Base-by-base conservation (phyloP, 2,888 invertebrate species). In the Palloptera scutellata region DNA sequence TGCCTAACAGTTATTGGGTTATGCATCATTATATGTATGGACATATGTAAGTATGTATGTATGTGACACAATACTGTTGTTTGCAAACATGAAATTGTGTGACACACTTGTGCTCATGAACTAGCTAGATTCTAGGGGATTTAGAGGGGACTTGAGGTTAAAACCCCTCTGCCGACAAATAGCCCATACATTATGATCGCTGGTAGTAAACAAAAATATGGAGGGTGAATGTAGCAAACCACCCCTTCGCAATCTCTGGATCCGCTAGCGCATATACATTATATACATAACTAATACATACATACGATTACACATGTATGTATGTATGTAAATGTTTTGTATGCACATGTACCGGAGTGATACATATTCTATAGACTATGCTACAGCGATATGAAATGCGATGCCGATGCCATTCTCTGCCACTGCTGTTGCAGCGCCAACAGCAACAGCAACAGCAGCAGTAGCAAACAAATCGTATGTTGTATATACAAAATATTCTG, bases 311-410 rank as follows among this genome's bases (percentile, higher is more conserved):
- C 12, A 11, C 45, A n/a, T n/a, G 30, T 52, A n/a, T 52, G 51
- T 53, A n/a, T 53, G 30, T 58, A 17, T 43, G 52, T 20, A 15
- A 51, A 8, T 61, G 40, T 41, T 40, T 58, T 60, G 48, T 59
- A 54, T 53, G 13, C 30, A 40, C 41, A 45, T 52, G 43, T 30
- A 43, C 42, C 15, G 17, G 13, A 30, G 17, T 10, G 40, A 19
- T 15, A 12, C 51, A 48, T 40, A 61, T 52, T 15, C 15, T n/a
- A 60, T 60, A 60, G 48, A 48, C 3, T 53, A 17, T 53, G 30
- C 57, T 40, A 6, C n/a, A 10, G 40, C 20, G 9, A 9, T 13
- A 12, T 57, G 19, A n/a, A 12, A 9, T n/a, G 57, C 41, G 57
- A 40, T 57, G 40, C 40, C 11, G 57, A 57, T 8, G 48, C 48